Percentiles rank a stretch among this genome's conserved stretches.
These are phyloP conservation scores for Stenichneumon culpator DNA, from an alignment of 2,888 invertebrate species.

Conservation along the genomic window DNA sequence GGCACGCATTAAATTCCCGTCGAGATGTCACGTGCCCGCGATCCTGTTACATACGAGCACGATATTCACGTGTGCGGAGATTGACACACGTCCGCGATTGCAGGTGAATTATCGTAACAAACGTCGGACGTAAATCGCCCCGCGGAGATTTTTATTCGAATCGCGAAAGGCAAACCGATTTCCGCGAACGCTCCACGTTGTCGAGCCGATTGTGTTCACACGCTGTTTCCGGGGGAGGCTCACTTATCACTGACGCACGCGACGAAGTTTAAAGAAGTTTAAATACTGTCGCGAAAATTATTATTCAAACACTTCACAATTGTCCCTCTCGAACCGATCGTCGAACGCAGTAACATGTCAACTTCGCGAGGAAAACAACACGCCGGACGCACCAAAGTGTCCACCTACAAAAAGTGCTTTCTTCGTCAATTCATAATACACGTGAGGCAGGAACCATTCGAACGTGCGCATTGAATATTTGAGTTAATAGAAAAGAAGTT, in stretches of 20 bases:
- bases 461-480: neutral
- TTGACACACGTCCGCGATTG: slow-evolving; percentile 22
- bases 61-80: neutral
- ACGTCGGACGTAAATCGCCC: neutral
- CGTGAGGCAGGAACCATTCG: neutral
- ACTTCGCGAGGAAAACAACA: too few relatives aligned
- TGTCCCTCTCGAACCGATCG: too few relatives aligned
- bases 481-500: neutral
- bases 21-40: slow-evolving; percentile 13
- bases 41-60: neutral
- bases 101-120: slow-evolving; percentile 19
- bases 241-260: too few relatives aligned
- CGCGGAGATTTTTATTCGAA: neutral
- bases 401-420: neutral
- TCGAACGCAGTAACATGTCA: too few relatives aligned
- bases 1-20: neutral
- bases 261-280: too few relatives aligned
- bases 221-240: too few relatives aligned
- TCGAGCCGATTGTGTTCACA: too few relatives aligned
- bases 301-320: too few relatives aligned
- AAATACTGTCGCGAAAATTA: too few relatives aligned
- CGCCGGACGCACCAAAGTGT: too few relatives aligned
- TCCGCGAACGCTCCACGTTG: neutral
- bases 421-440: neutral
- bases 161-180: slow-evolving; percentile 7